These are phyloP conservation scores for Streptopelia turtur DNA, from an alignment of 2,797 vertebrate genomes.

Conservation along the genomic window DNA sequence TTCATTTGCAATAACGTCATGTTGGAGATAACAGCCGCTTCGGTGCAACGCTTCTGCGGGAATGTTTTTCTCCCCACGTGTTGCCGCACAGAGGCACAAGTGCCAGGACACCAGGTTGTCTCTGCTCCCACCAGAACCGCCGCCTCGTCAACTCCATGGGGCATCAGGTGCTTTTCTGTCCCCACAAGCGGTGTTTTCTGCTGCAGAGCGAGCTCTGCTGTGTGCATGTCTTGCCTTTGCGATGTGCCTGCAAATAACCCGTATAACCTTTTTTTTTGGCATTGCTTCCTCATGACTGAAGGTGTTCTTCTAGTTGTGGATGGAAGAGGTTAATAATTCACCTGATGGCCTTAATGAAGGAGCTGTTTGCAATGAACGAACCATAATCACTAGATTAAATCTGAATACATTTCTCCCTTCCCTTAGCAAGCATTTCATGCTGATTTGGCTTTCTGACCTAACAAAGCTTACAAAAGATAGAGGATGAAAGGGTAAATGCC, in stretches of 20 bases:
- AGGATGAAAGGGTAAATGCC: not conserved
- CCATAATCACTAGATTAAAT: conserved; percentile 37
- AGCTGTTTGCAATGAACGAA: not conserved
- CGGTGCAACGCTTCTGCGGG: not conserved
- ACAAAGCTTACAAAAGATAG: not conserved
- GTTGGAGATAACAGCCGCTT: not conserved
- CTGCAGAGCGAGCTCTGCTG: not conserved
- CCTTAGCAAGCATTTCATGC: not conserved
- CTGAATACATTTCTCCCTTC: conserved; percentile 9
- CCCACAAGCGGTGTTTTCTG: not conserved
- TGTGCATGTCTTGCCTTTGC: not conserved
- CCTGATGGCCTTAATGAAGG: conserved; percentile 35
- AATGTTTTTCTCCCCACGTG: fast-evolving
- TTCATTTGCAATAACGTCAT: not conserved
- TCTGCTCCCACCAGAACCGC: not conserved
- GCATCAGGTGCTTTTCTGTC: not conserved
- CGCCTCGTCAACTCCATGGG: fast-evolving
- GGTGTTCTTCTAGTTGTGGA: conserved; percentile 32
- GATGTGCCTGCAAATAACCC: not conserved
- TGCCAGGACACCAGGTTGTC: not conserved
- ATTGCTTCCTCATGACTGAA: not conserved
- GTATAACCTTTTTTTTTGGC: not conserved
- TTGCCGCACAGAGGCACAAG: not conserved
- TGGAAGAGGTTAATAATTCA: conserved; percentile 64
- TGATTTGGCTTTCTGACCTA: conserved; percentile 10